These are phyloP conservation scores for Pyrgilauda ruficollis DNA, from an alignment of 2,113 vertebrate genomes.

Conservation along the genomic window DNA sequence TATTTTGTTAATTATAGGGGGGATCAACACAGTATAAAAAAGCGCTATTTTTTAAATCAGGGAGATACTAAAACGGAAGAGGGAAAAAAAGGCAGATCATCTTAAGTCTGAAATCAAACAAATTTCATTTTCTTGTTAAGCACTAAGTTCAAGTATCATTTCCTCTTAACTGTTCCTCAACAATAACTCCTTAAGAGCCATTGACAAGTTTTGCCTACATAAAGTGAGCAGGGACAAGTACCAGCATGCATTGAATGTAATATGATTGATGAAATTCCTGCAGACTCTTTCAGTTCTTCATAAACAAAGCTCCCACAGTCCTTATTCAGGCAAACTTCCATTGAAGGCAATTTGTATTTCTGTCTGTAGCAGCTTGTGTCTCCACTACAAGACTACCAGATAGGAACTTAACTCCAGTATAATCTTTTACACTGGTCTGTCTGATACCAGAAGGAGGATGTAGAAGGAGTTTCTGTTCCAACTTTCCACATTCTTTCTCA, in stretches of 20 bases:
- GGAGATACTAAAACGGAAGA: neutral
- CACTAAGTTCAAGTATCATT: neutral
- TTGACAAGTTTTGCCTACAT: neutral
- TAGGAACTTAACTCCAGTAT: neutral
- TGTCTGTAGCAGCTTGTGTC: neutral
- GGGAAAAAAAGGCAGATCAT: accelerated
- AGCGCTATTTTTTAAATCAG: neutral
- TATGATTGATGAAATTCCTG: neutral
- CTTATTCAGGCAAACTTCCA: neutral
- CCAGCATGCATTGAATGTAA: neutral
- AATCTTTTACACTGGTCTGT: neutral
- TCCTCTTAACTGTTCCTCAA: neutral
- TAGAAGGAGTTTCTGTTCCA: neutral
- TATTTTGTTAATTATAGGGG: neutral
- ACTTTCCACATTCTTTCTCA: neutral
- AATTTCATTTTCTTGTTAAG: neutral
- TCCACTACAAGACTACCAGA: neutral
- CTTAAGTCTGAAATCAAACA: neutral
- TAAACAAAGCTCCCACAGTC: neutral
- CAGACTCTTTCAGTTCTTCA: neutral
- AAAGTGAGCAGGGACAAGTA: neutral
- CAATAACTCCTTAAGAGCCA: neutral
- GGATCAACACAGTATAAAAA: neutral
- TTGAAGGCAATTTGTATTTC: neutral
- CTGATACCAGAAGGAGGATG: neutral